These are phyloP conservation scores for Elaeidobius kamerunicus DNA, from an alignment of 2,888 invertebrate species.

Conservation along the genomic window DNA sequence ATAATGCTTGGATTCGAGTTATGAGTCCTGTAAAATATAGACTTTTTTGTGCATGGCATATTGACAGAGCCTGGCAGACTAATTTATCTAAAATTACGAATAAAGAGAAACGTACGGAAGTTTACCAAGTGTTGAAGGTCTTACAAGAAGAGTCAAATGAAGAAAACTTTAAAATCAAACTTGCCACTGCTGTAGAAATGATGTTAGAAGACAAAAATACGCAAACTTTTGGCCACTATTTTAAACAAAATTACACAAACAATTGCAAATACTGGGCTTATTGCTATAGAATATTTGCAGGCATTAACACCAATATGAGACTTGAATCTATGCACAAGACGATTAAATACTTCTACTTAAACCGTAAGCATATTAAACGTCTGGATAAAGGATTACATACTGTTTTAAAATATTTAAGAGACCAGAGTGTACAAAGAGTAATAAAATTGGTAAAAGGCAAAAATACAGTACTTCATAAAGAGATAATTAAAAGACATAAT, in stretches of 20 bases:
- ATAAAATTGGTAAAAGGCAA: slow-evolving; percentile 10
- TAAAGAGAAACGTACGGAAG: slow-evolving; percentile 8
- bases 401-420: slow-evolving; percentile 2
- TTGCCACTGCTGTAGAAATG: not conserved
- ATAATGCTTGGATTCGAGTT: not conserved
- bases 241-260: not conserved
- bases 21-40: not conserved
- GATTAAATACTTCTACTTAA: slow-evolving; percentile 16
- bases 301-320: slow-evolving; percentile 13
- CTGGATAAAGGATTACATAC: slow-evolving; percentile 11
- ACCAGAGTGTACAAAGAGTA: slow-evolving; percentile 9
- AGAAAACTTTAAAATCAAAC: slow-evolving; percentile 7
- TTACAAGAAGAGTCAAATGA: slow-evolving; percentile 12
- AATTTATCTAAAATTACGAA: slow-evolving; percentile 14
- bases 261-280: slow-evolving; percentile 10
- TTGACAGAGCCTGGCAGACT: not conserved
- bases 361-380: slow-evolving; percentile 11
- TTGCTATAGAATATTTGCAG: slow-evolving; percentile 6
- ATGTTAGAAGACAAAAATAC: not conserved
- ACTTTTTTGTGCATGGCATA: not conserved
- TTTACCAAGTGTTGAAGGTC: slow-evolving; percentile 23
- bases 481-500: slow-evolving; percentile 6
- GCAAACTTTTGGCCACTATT: not conserved
- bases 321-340: slow-evolving; percentile 14
- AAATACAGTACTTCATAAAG: not conserved